A percentile compares a stretch with the other conserved stretches of the same genome.
phyloP scores from a whole-genome alignment of 1,140 invertebrate species.

The Cardiocondyla obscurior region DNA sequence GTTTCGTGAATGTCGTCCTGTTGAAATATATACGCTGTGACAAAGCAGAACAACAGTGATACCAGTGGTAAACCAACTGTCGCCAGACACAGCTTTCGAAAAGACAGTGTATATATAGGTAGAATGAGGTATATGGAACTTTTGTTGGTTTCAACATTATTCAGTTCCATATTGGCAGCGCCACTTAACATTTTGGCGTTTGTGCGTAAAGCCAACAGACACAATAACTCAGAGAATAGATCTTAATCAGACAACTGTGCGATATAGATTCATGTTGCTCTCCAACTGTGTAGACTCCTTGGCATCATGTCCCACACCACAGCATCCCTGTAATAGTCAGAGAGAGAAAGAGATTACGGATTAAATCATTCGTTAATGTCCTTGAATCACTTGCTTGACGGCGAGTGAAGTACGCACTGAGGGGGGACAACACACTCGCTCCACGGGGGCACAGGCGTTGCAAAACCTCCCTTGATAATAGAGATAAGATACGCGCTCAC shows the following conservation, averaged over 20 bases:
- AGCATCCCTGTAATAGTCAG: constrained; percentile 66
- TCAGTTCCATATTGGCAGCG: constrained; percentile 79
- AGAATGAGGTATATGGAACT: constrained; percentile 82
- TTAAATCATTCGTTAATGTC: background rate
- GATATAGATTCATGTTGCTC: constrained; percentile 60
- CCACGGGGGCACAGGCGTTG: too few species aligned
- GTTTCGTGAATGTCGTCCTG: constrained; percentile 96
- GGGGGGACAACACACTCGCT: too few species aligned
- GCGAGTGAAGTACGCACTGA: too few species aligned
- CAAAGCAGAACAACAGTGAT: constrained; percentile 92
- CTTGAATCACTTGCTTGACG: background rate
- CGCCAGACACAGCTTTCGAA: constrained; percentile 89
- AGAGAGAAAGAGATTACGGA: constrained; percentile 52
- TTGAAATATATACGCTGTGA: constrained; percentile 94
- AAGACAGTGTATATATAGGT: too few species aligned
- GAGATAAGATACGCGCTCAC: too few species aligned
- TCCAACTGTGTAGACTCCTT: constrained; percentile 39
- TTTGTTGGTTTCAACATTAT: constrained; percentile 79
- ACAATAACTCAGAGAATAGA: constrained; percentile 49
- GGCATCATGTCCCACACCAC: constrained; percentile 56
- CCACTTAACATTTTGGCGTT: constrained; percentile 69
- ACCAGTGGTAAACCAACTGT: constrained; percentile 92
- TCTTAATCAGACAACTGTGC: constrained; percentile 61
- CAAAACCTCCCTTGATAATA: too few species aligned
- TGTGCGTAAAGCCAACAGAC: constrained; percentile 50